phyloP scores from a whole-genome alignment of 2,888 invertebrate genomes.

The Ophion slaviceki region DNA sequence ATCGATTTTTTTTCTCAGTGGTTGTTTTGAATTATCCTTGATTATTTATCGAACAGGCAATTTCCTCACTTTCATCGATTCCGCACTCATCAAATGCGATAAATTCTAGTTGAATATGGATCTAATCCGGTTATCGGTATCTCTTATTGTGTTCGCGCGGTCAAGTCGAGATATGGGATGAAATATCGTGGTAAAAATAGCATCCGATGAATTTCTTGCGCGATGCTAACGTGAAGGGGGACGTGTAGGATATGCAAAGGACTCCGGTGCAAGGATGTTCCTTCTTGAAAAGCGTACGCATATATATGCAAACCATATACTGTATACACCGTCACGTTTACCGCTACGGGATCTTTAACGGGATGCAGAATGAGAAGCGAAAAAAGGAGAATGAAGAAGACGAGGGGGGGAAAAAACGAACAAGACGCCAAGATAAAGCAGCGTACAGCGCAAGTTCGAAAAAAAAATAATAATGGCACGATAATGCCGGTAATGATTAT shows the following conservation, averaged over 20 bases:
- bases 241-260: slow-evolving; percentile 65
- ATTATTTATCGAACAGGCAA: too few relatives aligned
- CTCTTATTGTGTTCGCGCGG: not conserved
- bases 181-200: slow-evolving; percentile 8
- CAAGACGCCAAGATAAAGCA: slow-evolving; percentile 5
- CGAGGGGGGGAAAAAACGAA: slow-evolving; percentile 9
- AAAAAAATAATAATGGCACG: slow-evolving; percentile 7
- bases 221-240: slow-evolving; percentile 32
- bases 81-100: too few relatives aligned
- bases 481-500: not conserved
- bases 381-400: slow-evolving; percentile 45
- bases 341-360: slow-evolving; percentile 78
- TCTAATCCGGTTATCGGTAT: not conserved
- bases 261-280: slow-evolving; percentile 74
- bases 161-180: slow-evolving; percentile 9
- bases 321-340: slow-evolving; percentile 67
- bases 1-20: too few relatives aligned
- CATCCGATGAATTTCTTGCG: slow-evolving; percentile 10
- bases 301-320: not conserved
- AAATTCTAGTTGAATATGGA: too few relatives aligned
- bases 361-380: slow-evolving; percentile 72
- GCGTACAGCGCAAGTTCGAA: slow-evolving; percentile 9
- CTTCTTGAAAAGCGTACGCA: slow-evolving; percentile 8
- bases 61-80: too few relatives aligned
- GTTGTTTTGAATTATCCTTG: too few relatives aligned